Percentiles rank a stretch among this genome's conserved stretches.
These are phyloP conservation scores for Falco punctatus DNA, from an alignment of 2,113 vertebrate species.

Conservation along the genomic window DNA sequence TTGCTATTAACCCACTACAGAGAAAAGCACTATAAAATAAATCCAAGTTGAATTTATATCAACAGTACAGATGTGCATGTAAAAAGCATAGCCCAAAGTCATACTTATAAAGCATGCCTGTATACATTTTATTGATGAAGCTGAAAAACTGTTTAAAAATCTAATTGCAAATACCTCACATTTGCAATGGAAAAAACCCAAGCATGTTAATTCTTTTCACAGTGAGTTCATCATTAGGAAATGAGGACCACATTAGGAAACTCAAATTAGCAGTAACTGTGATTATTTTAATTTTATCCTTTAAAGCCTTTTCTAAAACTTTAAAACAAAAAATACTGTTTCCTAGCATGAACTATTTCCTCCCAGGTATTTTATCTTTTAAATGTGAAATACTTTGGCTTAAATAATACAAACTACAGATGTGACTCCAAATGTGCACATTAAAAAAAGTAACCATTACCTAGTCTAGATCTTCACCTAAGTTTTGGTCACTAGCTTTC, in stretches of 20 bases:
- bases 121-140: background rate
- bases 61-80: background rate
- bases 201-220: background rate
- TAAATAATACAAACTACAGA: background rate
- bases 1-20: background rate
- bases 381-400: background rate
- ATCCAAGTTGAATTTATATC: background rate
- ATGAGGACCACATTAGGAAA: background rate
- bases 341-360: background rate
- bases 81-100: background rate
- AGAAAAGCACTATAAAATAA: background rate
- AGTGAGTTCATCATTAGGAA: background rate
- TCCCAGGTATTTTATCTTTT: background rate
- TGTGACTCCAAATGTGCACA: rapidly evolving
- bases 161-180: background rate
- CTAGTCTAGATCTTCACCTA: background rate
- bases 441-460: background rate
- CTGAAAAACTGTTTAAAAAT: background rate
- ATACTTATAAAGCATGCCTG: background rate
- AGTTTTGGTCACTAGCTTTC: background rate
- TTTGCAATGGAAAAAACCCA: background rate
- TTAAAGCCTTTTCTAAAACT: background rate
- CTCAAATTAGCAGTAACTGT: background rate
- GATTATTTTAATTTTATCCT: background rate
- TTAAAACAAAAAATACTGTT: background rate